phyloP scores from a whole-genome alignment of 1,140 invertebrate species.

The Kradibia gibbosae region DNA sequence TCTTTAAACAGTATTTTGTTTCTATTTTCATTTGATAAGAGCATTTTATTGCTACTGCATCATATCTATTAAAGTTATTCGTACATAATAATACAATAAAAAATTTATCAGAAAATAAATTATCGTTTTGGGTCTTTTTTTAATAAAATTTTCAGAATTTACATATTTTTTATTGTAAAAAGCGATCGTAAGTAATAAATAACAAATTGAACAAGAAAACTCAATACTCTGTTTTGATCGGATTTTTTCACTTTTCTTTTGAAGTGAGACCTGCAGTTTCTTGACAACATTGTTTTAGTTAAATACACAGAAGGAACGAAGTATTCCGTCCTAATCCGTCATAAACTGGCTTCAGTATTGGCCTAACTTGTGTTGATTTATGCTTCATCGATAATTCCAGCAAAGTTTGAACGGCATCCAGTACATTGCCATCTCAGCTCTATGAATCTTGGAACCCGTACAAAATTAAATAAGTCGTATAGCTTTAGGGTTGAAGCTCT shows the following conservation, averaged over 20 bases:
- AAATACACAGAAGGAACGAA: not conserved
- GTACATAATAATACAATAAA: too few relatives aligned
- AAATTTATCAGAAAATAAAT: too few relatives aligned
- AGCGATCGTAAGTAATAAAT: too few relatives aligned
- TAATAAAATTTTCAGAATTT: too few relatives aligned
- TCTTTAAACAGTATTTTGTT: too few relatives aligned
- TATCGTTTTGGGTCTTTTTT: too few relatives aligned
- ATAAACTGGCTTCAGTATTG: conserved; percentile 13
- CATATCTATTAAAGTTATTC: too few relatives aligned
- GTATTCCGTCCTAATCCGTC: not conserved
- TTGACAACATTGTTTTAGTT: not conserved
- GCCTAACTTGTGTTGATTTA: not conserved
- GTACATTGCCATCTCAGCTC: not conserved
- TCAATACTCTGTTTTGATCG: too few relatives aligned
- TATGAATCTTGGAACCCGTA: not conserved
- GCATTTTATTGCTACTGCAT: too few relatives aligned
- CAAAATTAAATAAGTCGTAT: conserved; percentile 2
- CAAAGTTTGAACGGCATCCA: not conserved
- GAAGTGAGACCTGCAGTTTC: not conserved
- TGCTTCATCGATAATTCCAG: not conserved
- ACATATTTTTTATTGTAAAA: too few relatives aligned
- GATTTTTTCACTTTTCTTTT: not conserved
- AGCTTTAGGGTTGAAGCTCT: not conserved
- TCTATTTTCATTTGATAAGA: too few relatives aligned
- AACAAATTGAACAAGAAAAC: too few relatives aligned